These are phyloP conservation scores for Crossaster papposus DNA, from an alignment of 53 echinoderm and acorn worm genomes.

Conservation along the genomic window DNA sequence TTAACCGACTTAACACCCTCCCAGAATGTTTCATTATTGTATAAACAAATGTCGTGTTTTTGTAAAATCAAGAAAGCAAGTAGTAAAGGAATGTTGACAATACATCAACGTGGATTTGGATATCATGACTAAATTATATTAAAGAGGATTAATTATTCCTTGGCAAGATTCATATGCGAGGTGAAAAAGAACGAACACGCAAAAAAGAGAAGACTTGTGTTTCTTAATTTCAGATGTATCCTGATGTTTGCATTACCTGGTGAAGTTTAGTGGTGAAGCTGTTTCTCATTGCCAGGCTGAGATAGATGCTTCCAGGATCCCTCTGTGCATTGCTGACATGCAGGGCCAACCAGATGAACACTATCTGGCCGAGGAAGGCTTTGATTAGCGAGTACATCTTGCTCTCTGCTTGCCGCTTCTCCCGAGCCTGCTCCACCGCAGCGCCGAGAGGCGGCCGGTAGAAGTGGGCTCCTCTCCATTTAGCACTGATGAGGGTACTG, in stretches of 20 bases:
- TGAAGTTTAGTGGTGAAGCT: conserved; percentile 66
- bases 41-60: too few relatives aligned
- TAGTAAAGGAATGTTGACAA: too few relatives aligned
- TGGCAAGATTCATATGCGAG: too few relatives aligned
- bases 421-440: conserved; percentile 66
- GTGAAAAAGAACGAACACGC: too few relatives aligned
- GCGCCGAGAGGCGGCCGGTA: conserved; percentile 74
- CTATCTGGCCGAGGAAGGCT: conserved; percentile 74
- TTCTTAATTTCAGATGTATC: too few relatives aligned
- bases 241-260: conserved; percentile 61
- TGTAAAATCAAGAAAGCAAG: too few relatives aligned
- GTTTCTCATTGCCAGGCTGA: conserved; percentile 67
- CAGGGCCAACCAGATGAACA: conserved; percentile 77
- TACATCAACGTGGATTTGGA: too few relatives aligned
- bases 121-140: too few relatives aligned
- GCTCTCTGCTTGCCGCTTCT: conserved; percentile 59
- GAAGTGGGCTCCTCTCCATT: conserved; percentile 32
- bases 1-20: too few relatives aligned
- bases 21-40: too few relatives aligned
- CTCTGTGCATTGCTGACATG: conserved; percentile 79
- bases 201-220: too few relatives aligned
- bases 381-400: conserved; percentile 80
- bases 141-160: too few relatives aligned
- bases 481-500: not conserved
- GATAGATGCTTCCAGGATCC: conserved; percentile 67